Evolutionary conservation across 1,140 invertebrate species (phyloP).

Genomic region (Drosophila eugracilis): DNA sequence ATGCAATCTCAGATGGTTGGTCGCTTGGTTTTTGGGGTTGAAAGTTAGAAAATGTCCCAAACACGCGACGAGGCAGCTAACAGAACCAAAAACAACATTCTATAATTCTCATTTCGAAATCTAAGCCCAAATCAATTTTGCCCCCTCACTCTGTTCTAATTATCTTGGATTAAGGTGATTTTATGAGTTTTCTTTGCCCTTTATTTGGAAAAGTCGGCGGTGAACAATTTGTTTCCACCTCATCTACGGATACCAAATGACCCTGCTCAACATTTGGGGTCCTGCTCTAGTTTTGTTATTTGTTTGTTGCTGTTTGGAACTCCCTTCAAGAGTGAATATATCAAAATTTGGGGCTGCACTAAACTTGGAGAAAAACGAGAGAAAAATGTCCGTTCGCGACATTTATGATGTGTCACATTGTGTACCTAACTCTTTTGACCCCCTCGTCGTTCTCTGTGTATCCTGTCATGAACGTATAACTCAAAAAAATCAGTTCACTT

Average conservation of each 20-base stretch:
- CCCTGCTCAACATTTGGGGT: constrained; percentile 58
- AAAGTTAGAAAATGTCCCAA: constrained; percentile 71
- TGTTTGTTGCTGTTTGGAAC: constrained; percentile 73
- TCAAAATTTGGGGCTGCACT: constrained; percentile 70
- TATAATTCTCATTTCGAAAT: constrained; percentile 73
- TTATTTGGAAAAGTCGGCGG: constrained; percentile 8
- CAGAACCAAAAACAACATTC: constrained; percentile 43
- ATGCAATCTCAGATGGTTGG: constrained; percentile 37
- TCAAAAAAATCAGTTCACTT: constrained; percentile 60
- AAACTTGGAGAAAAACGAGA: constrained; percentile 30
- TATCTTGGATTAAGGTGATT: constrained; percentile 83
- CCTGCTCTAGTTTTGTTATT: constrained; percentile 35
- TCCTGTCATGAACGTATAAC: constrained; percentile 17
- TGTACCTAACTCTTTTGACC: constrained; percentile 54
- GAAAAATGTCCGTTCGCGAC: constrained; percentile 77
- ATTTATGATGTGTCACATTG: constrained; percentile 80
- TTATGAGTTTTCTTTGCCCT: constrained; percentile 70
- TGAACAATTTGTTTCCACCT: constrained; percentile 20
- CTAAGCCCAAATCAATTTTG: constrained; percentile 82
- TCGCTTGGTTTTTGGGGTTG: constrained; percentile 31
- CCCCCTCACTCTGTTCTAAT: constrained; percentile 80
- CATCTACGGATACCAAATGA: constrained; percentile 45
- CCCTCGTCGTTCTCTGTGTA: neutral
- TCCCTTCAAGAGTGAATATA: constrained; percentile 56
- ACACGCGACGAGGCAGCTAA: constrained; percentile 69